phyloP scores from a whole-genome alignment of 2,113 vertebrate genomes.

The Copsychus sechellarum region DNA sequence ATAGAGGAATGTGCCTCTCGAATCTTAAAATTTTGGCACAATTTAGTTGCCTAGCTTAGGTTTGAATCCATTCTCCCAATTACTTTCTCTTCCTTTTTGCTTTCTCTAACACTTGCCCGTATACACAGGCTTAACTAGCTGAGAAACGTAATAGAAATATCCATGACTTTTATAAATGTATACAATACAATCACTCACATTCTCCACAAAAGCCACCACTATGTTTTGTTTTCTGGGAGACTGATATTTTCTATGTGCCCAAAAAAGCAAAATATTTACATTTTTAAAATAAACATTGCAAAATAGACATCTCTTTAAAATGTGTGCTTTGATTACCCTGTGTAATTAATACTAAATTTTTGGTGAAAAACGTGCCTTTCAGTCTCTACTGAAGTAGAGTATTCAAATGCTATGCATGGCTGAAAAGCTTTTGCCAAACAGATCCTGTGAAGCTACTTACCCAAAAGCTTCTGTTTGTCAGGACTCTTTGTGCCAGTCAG shows the following conservation, averaged over 20 bases:
- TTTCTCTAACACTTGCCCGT: not conserved
- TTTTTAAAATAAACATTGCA: not conserved
- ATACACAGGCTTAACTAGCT: not conserved
- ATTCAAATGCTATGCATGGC: not conserved
- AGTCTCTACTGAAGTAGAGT: not conserved
- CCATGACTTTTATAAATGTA: not conserved
- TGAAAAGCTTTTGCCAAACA: not conserved
- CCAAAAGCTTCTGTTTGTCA: not conserved
- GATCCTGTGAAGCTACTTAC: not conserved
- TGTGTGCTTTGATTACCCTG: not conserved
- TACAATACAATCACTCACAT: not conserved
- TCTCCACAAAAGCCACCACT: not conserved
- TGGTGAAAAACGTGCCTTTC: not conserved
- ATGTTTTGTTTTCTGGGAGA: not conserved
- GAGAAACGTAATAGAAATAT: not conserved
- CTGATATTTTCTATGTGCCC: not conserved
- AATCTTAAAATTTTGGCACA: not conserved
- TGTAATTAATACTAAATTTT: not conserved
- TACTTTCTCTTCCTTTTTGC: not conserved
- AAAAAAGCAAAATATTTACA: not conserved
- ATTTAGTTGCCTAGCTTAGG: not conserved
- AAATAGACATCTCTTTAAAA: not conserved
- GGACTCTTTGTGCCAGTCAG: not conserved
- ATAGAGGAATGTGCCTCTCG: accelerated
- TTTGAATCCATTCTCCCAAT: not conserved